Evolutionary conservation across 2,113 vertebrate genomes (phyloP), one percentile per base, ranked within the genome.

Genomic region (Amazona guildingii): DNA sequence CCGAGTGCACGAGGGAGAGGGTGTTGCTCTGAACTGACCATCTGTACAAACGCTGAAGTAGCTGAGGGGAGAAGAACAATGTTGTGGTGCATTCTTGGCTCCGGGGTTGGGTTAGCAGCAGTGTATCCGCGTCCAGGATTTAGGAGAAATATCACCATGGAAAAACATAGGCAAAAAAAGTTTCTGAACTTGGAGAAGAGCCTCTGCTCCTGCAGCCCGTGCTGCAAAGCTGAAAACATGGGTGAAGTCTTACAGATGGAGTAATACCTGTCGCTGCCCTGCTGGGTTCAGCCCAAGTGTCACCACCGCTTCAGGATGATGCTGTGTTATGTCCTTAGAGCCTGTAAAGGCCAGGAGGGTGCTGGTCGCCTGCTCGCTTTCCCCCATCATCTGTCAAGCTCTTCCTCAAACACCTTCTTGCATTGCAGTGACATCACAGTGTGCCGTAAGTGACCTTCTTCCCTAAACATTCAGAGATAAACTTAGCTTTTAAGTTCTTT

Each of bases 61-160:
- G 11, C 12, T 3, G 13, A 49, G 54, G 46, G 29, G 48, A 64
- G 51, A 17, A 75, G 37, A 12, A 11, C 8, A 7, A 27, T 2
- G 7, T 11, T 9, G 21, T 2, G 15, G 35, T 4, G 11, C 4
- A 0, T 48, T 79, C 63, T 57, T 85, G 66, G 43, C 44, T 28
- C 7, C 10, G 2, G 16, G 4, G 8, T 1, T 68, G n/a, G 35
- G 7, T 91, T 20, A 41, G 46, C 41, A 62, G 84, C 28, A 20
- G 24, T 0, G 0, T 67, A 21, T 13, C 57, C 6, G 2, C 0
- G 0, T 6, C 57, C 39, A 33, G 12, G 8, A 27, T 10, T 63
- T 14, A 9, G 21, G 28, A 70, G 6, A 46, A 28, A 18, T 1
- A 16, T 23, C 16, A 14, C 13, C 3, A 2, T 4, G 28, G 49